Base-by-base conservation (phyloP, 1,140 invertebrate genomes). In the Goniozus legneri region DNA sequence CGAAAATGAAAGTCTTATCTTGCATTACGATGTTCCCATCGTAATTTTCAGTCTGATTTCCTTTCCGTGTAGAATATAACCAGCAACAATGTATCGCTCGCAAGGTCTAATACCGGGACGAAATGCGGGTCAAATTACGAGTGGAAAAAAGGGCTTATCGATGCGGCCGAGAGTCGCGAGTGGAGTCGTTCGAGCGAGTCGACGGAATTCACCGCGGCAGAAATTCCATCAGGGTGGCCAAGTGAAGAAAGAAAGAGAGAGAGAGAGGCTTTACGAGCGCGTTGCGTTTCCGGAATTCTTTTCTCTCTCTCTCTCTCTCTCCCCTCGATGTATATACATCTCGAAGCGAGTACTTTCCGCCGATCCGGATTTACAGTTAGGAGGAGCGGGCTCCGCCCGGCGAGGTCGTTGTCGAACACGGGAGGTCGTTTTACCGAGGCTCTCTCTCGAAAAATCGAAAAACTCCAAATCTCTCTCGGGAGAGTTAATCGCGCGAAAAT, bases 201-300 rank as follows among this genome's bases (percentile, higher is more conserved):
- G 40, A 10, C 15, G 46, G 54, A 52, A 58, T 50, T 8, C 15
- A n/a, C n/a, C n/a, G 10, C 50, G 4, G 13, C 2, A 10, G 18
- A 21, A 42, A 58, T 58, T 54, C 51, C 55, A 54, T n/a, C n/a
- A n/a, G n/a, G n/a, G n/a, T n/a, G n/a, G n/a, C n/a, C n/a, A n/a
- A n/a, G n/a, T n/a, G n/a, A n/a, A n/a, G n/a, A n/a, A n/a, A n/a
- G n/a, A n/a, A n/a, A n/a, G n/a, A n/a, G n/a, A n/a, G n/a, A n/a
- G n/a, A n/a, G n/a, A n/a, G n/a, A n/a, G n/a, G n/a, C 22, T 58
- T 58, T 58, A 58, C 51, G 51, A 50, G 38, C 54, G 54, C 46
- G 8, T 45, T 34, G 30, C 12, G 37, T 44, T 58, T 56, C 46
- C 49, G 52, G 47, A 55, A 47, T 52, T 54, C 57, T 58, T 33